Conservation (phyloP, 2,888 invertebrate species). For the Archips crataeganus region DNA sequence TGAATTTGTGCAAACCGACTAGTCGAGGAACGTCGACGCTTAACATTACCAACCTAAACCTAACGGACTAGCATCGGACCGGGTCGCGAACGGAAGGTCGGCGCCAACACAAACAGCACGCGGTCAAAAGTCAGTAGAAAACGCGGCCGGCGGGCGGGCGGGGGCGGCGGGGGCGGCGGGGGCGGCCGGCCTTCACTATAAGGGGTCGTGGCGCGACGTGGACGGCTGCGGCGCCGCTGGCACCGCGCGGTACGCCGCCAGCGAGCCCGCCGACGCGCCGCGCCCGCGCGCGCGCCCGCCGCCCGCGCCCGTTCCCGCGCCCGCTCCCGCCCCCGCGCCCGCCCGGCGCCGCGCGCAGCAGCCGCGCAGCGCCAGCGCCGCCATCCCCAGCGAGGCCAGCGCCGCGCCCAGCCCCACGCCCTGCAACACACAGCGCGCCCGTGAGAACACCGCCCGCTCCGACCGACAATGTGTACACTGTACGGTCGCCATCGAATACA, state of each 20-base stretch:
- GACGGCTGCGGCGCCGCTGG: slow-evolving; percentile 58
- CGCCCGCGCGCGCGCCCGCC: slow-evolving; percentile 20
- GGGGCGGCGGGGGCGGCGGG: slow-evolving; percentile 44
- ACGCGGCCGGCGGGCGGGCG: not conserved
- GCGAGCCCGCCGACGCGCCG: slow-evolving; percentile 22
- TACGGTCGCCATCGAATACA: too few relatives aligned
- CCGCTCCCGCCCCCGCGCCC: slow-evolving; percentile 55
- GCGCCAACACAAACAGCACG: not conserved
- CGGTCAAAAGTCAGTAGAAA: not conserved
- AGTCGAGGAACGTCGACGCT: slow-evolving; percentile 9
- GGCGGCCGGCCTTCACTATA: slow-evolving; percentile 70
- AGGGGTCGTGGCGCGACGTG: slow-evolving; percentile 63
- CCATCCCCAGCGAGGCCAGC: slow-evolving; percentile 48
- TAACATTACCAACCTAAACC: not conserved
- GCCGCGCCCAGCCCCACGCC: slow-evolving; percentile 57
- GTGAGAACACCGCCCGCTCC: too few relatives aligned
- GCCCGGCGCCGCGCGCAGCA: slow-evolving; percentile 45
- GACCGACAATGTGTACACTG: too few relatives aligned
- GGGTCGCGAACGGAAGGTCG: not conserved
- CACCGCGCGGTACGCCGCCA: slow-evolving; percentile 59
- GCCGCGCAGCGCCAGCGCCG: slow-evolving; percentile 55
- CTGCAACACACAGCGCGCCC: slow-evolving; percentile 48
- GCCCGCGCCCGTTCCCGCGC: slow-evolving; percentile 38
- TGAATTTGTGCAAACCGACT: slow-evolving; percentile 18
- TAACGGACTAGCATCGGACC: slow-evolving; percentile 4